These are phyloP conservation scores for Euproctis similis DNA, from an alignment of 2,888 invertebrate species.

Conservation along the genomic window DNA sequence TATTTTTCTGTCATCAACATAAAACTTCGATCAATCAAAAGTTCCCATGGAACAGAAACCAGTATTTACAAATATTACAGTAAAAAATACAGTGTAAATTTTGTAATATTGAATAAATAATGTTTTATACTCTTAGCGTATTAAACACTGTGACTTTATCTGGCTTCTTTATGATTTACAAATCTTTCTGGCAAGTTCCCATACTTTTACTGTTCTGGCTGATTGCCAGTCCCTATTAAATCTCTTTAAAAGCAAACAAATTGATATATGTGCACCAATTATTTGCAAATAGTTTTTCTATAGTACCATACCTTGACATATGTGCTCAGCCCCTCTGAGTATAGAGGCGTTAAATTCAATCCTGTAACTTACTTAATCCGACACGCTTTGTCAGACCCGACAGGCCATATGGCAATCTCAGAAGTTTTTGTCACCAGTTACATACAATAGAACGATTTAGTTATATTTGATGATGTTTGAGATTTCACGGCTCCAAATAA, in stretches of 20 bases:
- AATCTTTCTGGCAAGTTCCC: constrained; percentile 17
- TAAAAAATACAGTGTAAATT: no score
- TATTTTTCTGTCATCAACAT: no score
- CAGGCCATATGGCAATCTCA: constrained; percentile 66
- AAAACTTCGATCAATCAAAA: no score
- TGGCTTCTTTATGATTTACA: constrained; percentile 2
- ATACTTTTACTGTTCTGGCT: constrained; percentile 16
- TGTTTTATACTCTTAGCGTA: no score
- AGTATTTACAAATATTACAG: no score
- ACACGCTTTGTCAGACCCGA: constrained; percentile 38
- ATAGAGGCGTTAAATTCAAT: constrained; percentile 46
- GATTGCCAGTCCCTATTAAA: constrained; percentile 14
- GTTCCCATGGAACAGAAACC: no score
- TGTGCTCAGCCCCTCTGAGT: constrained; percentile 22
- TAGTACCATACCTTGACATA: constrained; percentile 16
- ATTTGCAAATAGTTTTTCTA: constrained; percentile 40
- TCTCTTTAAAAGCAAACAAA: constrained; percentile 22
- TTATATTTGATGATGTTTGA: constrained; percentile 51
- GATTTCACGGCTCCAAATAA: constrained; percentile 46
- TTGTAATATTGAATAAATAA: no score
- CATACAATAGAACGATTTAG: constrained; percentile 52
- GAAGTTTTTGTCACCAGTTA: constrained; percentile 38
- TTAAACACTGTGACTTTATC: no score
- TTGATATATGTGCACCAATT: constrained; percentile 47
- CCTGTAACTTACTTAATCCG: constrained; percentile 52